Base-by-base conservation (phyloP, 2,888 invertebrate species). In the Drosophila helvetica region DNA sequence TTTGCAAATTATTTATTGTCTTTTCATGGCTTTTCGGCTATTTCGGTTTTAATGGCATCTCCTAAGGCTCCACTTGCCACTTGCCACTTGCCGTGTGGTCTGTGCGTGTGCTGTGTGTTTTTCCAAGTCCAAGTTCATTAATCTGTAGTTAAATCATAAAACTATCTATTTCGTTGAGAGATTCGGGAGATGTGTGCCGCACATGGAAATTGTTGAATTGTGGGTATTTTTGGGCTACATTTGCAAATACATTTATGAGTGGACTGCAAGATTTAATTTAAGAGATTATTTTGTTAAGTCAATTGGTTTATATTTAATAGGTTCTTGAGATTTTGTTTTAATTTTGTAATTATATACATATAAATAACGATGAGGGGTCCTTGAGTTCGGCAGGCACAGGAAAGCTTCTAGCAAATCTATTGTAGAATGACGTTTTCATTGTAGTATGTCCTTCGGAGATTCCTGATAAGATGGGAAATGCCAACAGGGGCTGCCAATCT, bases 1-100 rank as follows among this genome's bases (percentile, higher is more conserved):
- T 55, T 66, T 67, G 38, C 54, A 67, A 67, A 67, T 66, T 67
- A 66, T 66, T 66, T 66, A 66, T 66, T 66, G 68, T 67, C 68
- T 42, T 45, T 66, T 67, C 66, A 67, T 67, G 68, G 66, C 66
- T 67, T 66, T 48, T 66, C 33, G 66, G 67, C 33, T 66, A 66
- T 66, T 67, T 56, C 30, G 67, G 48, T 55, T 66, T 48, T 67
- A 67, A 55, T 67, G 68, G 48, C 66, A 66, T 47, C 48, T 55
- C 48, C 47, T 33, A 61, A 61, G 46, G 46, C 57, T 38, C 18
- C 54, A 48, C 67, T 66, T 43, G 55, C 54, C 27, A 30, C 8
- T 10, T 10, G 33, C 15, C 15, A 38, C 15, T 5, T 12, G 12
- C 33, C 2, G 7, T 66, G 66, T 50, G 67, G 65, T 67, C 65